Evolutionary conservation across 2,797 vertebrate species (phyloP).

Genomic region (Eurystomus glaucurus): DNA sequence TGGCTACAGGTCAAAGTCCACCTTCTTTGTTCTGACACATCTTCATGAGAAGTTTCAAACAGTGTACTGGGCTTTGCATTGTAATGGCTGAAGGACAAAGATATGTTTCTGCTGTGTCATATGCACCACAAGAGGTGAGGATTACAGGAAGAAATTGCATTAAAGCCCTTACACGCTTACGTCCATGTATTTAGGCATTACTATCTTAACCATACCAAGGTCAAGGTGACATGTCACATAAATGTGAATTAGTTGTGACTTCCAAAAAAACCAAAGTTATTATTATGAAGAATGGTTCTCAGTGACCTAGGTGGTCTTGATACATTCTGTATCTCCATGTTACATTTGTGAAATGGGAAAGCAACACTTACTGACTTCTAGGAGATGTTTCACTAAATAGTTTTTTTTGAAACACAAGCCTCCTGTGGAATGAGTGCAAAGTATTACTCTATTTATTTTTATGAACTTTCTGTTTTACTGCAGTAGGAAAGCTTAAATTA

Average conservation of each 20-base stretch:
- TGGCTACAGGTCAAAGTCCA: neutral
- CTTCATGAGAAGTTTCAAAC: neutral
- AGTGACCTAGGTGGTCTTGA: neutral
- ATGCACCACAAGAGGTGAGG: neutral
- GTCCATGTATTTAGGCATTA: neutral
- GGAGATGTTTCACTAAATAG: slow-evolving; percentile 27
- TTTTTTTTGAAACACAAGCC: slow-evolving; percentile 40
- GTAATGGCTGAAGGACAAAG: neutral
- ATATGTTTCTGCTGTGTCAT: neutral
- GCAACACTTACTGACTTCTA: neutral
- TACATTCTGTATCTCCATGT: neutral
- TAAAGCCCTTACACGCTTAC: neutral
- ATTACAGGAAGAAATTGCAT: neutral
- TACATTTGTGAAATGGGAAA: slow-evolving; percentile 16
- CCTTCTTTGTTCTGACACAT: neutral
- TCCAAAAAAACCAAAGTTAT: neutral
- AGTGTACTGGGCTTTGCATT: neutral
- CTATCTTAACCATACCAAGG: neutral
- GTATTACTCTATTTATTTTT: slow-evolving; percentile 71
- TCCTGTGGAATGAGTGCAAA: slow-evolving; percentile 66
- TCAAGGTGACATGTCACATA: neutral
- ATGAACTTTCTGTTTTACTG: slow-evolving; percentile 63
- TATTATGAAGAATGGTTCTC: neutral
- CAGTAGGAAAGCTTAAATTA: slow-evolving; percentile 72
- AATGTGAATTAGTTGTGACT: neutral